phyloP scores from a whole-genome alignment of 53 echinoderm and acorn worm genomes.

The Paelopatides confundens region DNA sequence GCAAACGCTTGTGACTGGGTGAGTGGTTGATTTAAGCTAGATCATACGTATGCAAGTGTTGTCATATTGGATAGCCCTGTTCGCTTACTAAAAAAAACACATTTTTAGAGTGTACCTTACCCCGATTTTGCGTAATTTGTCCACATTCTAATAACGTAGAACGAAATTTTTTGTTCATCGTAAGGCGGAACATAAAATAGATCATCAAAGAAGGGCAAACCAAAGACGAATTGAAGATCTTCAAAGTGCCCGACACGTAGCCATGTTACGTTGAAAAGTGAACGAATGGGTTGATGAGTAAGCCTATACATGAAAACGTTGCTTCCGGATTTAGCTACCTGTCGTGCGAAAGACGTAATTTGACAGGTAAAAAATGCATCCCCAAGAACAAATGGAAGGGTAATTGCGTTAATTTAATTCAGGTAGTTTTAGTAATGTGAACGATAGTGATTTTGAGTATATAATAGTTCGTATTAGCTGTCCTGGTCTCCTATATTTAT shows the following conservation, averaged over 20 bases:
- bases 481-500: no score
- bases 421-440: no score
- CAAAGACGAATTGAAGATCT: slow-evolving; percentile 15
- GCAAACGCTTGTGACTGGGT: no score
- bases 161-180: neutral
- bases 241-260: neutral
- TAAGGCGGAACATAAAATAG: neutral
- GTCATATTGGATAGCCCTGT: no score
- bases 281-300: neutral
- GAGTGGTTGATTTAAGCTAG: no score
- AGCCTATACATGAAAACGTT: neutral
- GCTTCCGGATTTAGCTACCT: neutral
- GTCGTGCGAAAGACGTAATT: neutral
- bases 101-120: neutral
- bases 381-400: neutral
- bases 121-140: slow-evolving; percentile 28
- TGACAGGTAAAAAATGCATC: neutral
- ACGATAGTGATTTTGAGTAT: no score
- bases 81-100: no score
- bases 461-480: no score
- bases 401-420: no score
- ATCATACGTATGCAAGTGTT: no score
- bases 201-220: neutral
- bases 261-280: slow-evolving; percentile 1
- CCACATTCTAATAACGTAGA: slow-evolving; percentile 31